Conservation (phyloP, 2,113 vertebrate species). For the Otocyon megalotis region DNA sequence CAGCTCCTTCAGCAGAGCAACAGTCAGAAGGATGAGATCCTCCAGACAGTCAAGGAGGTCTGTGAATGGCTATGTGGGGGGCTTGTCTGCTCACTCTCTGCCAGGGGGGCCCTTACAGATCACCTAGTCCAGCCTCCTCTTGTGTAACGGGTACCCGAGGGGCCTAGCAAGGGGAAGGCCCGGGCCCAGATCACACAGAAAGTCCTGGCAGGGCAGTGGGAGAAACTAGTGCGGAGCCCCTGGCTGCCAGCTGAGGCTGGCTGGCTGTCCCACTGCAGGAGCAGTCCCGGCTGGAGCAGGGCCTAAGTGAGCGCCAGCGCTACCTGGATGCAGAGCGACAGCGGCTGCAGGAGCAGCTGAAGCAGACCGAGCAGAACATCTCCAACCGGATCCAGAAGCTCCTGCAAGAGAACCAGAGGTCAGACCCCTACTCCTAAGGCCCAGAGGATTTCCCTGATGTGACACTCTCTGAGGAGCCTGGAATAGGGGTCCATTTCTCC, state of each 20-base stretch:
- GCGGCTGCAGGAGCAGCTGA: slow-evolving; percentile 90
- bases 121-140: neutral
- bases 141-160: neutral
- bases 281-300: slow-evolving; percentile 92
- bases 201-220: neutral
- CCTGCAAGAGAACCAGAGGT: slow-evolving; percentile 94
- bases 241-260: neutral
- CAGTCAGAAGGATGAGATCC: slow-evolving; percentile 92
- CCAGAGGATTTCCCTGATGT: accelerated
- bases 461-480: neutral
- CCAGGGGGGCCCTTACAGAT: neutral
- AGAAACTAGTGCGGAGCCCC: neutral
- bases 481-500: accelerated
- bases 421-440: neutral
- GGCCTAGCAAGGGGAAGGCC: neutral
- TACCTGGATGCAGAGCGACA: slow-evolving; percentile 90
- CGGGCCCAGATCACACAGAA: neutral
- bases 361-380: slow-evolving; percentile 89
- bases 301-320: slow-evolving; percentile 90
- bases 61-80: accelerated
- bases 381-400: slow-evolving; percentile 91
- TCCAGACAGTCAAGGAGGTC: slow-evolving; percentile 94
- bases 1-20: slow-evolving; percentile 91
- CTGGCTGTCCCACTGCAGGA: slow-evolving; percentile 85
- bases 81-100: neutral